Evolutionary conservation across 2,797 vertebrate species (phyloP).

Genomic region (Ficedula albicollis): DNA sequence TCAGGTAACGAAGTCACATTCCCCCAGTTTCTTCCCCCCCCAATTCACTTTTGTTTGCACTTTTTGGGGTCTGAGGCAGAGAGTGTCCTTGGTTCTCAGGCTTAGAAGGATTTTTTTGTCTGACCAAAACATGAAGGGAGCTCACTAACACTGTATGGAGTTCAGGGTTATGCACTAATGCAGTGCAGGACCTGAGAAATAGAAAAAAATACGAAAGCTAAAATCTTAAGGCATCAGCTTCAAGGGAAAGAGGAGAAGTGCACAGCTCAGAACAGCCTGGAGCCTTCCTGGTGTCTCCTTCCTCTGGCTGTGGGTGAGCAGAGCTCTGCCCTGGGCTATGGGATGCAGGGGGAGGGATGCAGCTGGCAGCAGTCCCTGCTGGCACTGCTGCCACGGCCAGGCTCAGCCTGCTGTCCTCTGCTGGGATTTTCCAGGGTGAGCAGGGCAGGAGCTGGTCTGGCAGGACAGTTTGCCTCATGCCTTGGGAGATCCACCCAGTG

Average conservation of each 20-base stretch:
- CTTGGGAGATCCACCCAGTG: background rate
- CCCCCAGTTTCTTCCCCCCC: background rate
- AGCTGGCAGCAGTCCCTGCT: background rate
- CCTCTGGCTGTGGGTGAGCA: background rate
- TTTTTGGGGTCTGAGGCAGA: background rate
- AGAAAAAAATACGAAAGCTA: background rate
- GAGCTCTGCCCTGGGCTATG: background rate
- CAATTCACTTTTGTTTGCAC: background rate
- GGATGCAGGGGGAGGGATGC: background rate
- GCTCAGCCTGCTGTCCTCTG: background rate
- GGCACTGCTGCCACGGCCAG: rapidly evolving
- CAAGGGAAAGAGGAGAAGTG: background rate
- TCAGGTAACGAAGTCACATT: no score
- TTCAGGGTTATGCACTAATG: background rate
- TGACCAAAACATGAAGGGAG: background rate
- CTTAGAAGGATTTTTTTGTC: background rate
- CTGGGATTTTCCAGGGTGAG: background rate
- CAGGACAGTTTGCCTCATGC: background rate
- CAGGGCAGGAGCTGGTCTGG: background rate
- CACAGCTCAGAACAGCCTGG: background rate
- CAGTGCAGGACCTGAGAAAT: background rate
- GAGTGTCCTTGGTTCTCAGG: no score
- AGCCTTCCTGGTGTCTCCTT: background rate
- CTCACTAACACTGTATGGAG: background rate
- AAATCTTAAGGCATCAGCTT: background rate